These are phyloP conservation scores for Mesaphorura yosii DNA, from an alignment of 1,140 invertebrate genomes.

Conservation along the genomic window DNA sequence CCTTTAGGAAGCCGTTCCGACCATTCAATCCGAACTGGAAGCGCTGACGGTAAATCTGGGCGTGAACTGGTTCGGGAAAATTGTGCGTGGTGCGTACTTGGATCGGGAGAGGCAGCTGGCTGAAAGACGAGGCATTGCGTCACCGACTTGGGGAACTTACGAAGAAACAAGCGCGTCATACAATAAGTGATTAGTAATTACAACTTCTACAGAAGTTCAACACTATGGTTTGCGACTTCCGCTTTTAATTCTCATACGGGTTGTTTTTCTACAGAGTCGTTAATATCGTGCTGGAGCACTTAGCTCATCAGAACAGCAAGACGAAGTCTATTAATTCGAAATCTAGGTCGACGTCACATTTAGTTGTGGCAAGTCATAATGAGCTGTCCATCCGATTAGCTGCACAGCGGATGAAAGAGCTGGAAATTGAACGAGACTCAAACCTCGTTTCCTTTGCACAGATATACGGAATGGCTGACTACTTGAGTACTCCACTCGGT, in stretches of 20 bases:
- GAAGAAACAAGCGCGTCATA: conserved; percentile 33
- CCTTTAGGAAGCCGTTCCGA: conserved; percentile 17
- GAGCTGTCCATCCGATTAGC: conserved; percentile 34
- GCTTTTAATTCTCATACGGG: conserved; percentile 21
- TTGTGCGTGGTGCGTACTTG: conserved; percentile 39
- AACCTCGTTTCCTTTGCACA: conserved; percentile 43
- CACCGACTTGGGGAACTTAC: conserved; percentile 34
- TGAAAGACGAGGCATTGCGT: conserved; percentile 12
- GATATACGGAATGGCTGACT: conserved; percentile 47
- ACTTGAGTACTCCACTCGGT: conserved; percentile 44
- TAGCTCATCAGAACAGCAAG: conserved; percentile 12
- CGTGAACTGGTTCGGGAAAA: conserved; percentile 36
- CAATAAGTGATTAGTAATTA: conserved; percentile 27
- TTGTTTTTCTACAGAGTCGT: conserved; percentile 17
- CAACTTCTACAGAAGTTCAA: not conserved
- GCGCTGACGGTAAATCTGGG: conserved; percentile 27
- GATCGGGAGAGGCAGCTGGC: conserved; percentile 35
- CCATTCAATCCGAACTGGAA: conserved; percentile 28
- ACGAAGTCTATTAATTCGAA: too few relatives aligned
- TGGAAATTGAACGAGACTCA: conserved; percentile 16
- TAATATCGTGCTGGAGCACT: conserved; percentile 14
- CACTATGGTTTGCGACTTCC: not conserved
- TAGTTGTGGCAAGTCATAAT: conserved; percentile 38
- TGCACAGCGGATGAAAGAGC: conserved; percentile 24
- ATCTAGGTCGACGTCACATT: too few relatives aligned